Evolutionary conservation across 2,113 vertebrate species (phyloP).

Genomic region (Mixornis gularis): DNA sequence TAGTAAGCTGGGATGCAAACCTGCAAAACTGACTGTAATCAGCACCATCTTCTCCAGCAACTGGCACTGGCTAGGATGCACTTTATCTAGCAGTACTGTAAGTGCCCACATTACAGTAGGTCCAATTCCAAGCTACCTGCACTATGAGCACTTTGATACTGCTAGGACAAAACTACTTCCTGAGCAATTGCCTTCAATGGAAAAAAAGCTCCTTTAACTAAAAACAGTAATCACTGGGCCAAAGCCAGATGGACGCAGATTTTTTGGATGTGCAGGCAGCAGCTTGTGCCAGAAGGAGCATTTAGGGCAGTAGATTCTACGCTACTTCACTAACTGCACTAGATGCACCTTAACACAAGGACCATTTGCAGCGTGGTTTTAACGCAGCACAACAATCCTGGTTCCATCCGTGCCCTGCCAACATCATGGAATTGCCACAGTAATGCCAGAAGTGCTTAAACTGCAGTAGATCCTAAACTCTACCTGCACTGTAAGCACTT

Average conservation of each 20-base stretch:
- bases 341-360: constrained; percentile 99
- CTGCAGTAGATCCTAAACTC: constrained; percentile 76
- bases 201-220: background rate
- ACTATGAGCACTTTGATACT: constrained; percentile 99
- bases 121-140: constrained; percentile 86
- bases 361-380: background rate
- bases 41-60: constrained; percentile 45
- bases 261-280: constrained; percentile 40
- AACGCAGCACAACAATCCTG: background rate
- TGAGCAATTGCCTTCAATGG: background rate
- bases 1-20: constrained; percentile 92
- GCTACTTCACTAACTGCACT: constrained; percentile 97
- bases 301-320: constrained; percentile 97
- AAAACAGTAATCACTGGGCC: background rate
- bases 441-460: constrained; percentile 81
- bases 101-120: constrained; percentile 98
- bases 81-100: constrained; percentile 83
- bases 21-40: constrained; percentile 89
- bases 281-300: constrained; percentile 97
- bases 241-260: background rate
- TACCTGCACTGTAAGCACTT: constrained; percentile 90
- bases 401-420: background rate
- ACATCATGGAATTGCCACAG: constrained; percentile 53
- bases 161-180: constrained; percentile 69
- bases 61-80: background rate